These are phyloP conservation scores for Drosophila nigrodunni DNA, from an alignment of 1,140 invertebrate genomes.

Conservation along the genomic window DNA sequence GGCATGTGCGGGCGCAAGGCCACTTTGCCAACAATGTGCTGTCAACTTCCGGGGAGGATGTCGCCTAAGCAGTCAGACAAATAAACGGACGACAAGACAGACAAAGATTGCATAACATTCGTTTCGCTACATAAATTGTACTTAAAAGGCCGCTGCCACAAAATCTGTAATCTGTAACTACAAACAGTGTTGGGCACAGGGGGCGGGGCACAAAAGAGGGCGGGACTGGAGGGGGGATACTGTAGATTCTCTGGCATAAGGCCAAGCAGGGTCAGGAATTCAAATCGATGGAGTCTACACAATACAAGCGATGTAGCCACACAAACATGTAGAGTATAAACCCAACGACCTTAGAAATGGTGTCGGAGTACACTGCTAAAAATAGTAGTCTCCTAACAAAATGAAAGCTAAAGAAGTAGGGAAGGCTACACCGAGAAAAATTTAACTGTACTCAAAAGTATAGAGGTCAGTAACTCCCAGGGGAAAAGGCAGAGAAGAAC, in stretches of 20 bases:
- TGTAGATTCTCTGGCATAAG: conserved; percentile 1
- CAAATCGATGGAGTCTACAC: conserved; percentile 56
- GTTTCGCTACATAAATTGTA: conserved; percentile 84
- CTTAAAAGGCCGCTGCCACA: conserved; percentile 80
- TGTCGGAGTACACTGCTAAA: not conserved
- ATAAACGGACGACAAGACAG: conserved; percentile 64
- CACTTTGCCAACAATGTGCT: conserved; percentile 83
- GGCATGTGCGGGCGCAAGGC: conserved; percentile 70
- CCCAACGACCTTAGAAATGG: conserved; percentile 2
- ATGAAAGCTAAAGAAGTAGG: not conserved
- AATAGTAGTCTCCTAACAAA: not conserved
- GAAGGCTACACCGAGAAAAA: too few species aligned
- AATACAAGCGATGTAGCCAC: conserved; percentile 44
- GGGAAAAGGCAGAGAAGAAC: not conserved
- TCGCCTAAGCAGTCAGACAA: conserved; percentile 80
- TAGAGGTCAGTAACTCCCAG: not conserved
- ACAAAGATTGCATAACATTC: conserved; percentile 79
- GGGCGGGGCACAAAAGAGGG: conserved; percentile 22
- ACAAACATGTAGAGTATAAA: not conserved
- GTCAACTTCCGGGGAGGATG: conserved; percentile 80
- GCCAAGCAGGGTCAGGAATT: conserved; percentile 40
- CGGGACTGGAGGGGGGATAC: not conserved
- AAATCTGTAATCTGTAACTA: conserved; percentile 69
- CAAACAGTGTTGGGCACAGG: not conserved
- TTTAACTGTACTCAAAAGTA: too few species aligned